A percentile compares a stretch with the other conserved stretches of the same genome.
Conservation (phyloP, 2,113 vertebrate species). For the Actenoides hombroni region DNA sequence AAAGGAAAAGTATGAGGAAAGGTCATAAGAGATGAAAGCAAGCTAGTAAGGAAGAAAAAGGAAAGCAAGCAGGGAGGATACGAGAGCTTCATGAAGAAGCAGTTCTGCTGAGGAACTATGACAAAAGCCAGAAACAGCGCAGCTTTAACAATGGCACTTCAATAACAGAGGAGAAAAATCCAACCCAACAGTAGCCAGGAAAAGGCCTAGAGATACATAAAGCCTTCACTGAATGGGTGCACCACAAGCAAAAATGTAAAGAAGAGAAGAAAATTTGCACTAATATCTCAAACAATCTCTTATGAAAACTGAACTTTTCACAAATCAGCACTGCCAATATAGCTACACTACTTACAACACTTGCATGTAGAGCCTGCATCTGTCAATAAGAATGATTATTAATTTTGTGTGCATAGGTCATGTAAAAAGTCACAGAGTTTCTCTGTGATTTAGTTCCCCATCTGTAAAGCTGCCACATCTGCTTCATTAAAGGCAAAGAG, state of each 20-base stretch:
- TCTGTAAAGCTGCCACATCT: slow-evolving; percentile 21
- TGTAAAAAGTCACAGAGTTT: background rate
- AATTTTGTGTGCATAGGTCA: slow-evolving; percentile 19
- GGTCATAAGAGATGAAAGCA: background rate
- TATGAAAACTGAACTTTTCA: background rate
- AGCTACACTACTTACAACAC: background rate
- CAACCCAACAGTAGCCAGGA: rapidly evolving
- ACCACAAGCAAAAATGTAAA: background rate
- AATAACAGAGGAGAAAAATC: background rate
- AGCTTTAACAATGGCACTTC: background rate
- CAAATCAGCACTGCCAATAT: background rate
- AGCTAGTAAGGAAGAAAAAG: background rate
- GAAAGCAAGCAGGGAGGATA: background rate
- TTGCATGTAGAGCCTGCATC: background rate
- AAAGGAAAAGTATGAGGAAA: background rate
- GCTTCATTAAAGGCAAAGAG: slow-evolving; percentile 28
- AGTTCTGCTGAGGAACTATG: background rate
- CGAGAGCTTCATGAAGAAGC: background rate
- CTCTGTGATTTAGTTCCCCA: slow-evolving; percentile 10
- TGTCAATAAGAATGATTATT: background rate
- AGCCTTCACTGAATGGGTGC: background rate
- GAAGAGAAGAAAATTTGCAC: background rate
- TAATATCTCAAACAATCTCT: background rate
- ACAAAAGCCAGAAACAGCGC: background rate
- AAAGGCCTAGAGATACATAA: background rate